Percentiles rank a stretch among this genome's conserved stretches.
Conservation (phyloP, 2,888 invertebrate genomes). For the Drosophila conformis region DNA sequence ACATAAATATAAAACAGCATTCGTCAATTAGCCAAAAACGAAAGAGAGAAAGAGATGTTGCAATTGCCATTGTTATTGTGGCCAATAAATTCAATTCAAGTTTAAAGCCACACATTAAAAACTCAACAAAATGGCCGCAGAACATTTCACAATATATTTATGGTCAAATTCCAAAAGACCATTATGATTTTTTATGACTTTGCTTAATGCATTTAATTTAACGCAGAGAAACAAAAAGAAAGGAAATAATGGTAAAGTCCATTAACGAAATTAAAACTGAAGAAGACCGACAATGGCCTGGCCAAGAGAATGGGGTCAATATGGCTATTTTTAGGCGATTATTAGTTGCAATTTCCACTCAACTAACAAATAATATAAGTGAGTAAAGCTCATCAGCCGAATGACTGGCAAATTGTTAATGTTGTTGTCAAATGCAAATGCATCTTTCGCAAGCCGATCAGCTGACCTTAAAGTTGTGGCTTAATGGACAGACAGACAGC, state of each 20-base stretch:
- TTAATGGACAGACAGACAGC: neutral
- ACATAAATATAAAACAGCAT: slow-evolving; percentile 24
- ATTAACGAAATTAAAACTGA: slow-evolving; percentile 73
- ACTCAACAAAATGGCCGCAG: slow-evolving; percentile 18
- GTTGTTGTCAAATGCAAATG: slow-evolving; percentile 30
- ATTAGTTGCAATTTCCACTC: slow-evolving; percentile 9
- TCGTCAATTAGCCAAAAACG: slow-evolving; percentile 62
- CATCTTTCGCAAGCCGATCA: slow-evolving; percentile 11
- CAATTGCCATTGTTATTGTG: slow-evolving; percentile 26
- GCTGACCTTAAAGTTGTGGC: slow-evolving; percentile 9
- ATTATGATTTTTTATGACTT: slow-evolving; percentile 61
- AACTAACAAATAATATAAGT: slow-evolving; percentile 1
- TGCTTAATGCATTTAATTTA: slow-evolving; percentile 67
- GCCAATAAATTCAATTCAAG: slow-evolving; percentile 36
- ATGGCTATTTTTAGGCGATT: slow-evolving; percentile 18
- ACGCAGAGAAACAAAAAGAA: slow-evolving; percentile 1
- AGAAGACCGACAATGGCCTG: slow-evolving; percentile 39
- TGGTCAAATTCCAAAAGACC: slow-evolving; percentile 31
- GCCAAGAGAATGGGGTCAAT: slow-evolving; percentile 47
- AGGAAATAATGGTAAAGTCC: slow-evolving; percentile 43
- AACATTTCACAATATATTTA: slow-evolving; percentile 32
- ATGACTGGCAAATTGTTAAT: neutral
- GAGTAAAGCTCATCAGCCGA: slow-evolving; percentile 2
- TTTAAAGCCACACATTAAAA: slow-evolving; percentile 63
- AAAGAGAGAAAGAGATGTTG: slow-evolving; percentile 47